A percentile compares a stretch with the other conserved stretches of the same genome.
These are phyloP conservation scores for Zaprionus ornatus DNA, from an alignment of 1,140 invertebrate species.

Conservation along the genomic window DNA sequence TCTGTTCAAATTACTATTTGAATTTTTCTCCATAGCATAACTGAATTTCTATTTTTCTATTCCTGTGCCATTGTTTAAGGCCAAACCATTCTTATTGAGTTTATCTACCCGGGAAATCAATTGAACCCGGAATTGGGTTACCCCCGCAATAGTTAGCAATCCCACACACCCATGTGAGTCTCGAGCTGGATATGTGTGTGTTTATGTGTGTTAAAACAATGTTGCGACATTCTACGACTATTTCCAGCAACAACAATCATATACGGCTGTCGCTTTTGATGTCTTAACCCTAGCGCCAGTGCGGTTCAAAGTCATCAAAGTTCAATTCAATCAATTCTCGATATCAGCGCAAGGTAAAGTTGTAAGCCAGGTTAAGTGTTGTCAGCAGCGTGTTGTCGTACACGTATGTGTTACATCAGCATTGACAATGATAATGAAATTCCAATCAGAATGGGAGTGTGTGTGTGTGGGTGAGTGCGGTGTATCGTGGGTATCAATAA, in stretches of 20 bases:
- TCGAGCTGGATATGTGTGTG: neutral
- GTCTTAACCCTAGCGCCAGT: constrained; percentile 34
- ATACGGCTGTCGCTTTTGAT: constrained; percentile 59
- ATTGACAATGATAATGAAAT: constrained; percentile 81
- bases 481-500: constrained; percentile 21
- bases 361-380: constrained; percentile 41
- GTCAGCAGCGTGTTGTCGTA: neutral
- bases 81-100: neutral
- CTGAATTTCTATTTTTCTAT: neutral
- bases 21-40: neutral
- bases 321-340: constrained; percentile 80
- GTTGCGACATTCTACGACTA: constrained; percentile 20
- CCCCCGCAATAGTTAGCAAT: constrained; percentile 1
- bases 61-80: neutral
- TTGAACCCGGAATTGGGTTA: constrained; percentile 5
- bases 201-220: constrained; percentile 3
- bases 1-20: too few relatives aligned
- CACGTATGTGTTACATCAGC: constrained; percentile 36
- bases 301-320: constrained; percentile 76
- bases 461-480: constrained; percentile 14
- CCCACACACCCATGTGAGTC: neutral
- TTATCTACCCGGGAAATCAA: neutral
- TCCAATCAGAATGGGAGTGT: constrained; percentile 37
- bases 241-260: constrained; percentile 44
- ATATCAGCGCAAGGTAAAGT: constrained; percentile 37